Conservation (phyloP, 1,140 invertebrate species). For the Zeugodacus cucurbitae region DNA sequence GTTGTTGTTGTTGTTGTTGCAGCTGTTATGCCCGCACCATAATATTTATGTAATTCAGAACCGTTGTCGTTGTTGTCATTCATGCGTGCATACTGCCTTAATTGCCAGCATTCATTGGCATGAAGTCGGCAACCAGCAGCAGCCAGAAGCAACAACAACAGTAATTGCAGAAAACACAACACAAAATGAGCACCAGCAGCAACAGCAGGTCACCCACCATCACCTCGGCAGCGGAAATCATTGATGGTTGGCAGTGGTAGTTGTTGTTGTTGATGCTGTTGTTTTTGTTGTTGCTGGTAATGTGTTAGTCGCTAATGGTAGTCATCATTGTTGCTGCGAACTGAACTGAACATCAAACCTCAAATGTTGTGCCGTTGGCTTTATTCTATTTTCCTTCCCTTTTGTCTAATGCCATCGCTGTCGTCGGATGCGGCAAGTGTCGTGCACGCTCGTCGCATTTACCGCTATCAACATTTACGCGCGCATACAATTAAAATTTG, state of each 20-base stretch:
- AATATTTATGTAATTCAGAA: constrained; percentile 2
- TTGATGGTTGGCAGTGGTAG: neutral
- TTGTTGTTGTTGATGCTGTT: neutral
- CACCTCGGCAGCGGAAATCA: neutral
- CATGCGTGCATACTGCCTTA: neutral
- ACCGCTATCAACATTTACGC: neutral
- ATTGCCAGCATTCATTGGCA: neutral
- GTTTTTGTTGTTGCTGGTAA: neutral
- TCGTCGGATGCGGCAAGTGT: neutral
- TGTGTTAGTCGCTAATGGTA: neutral
- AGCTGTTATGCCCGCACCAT: neutral
- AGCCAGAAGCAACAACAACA: neutral
- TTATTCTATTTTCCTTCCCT: neutral
- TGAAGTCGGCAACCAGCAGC: neutral
- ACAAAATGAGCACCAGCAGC: neutral
- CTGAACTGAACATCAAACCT: neutral
- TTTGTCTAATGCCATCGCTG: neutral
- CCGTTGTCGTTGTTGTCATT: neutral
- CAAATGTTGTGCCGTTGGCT: neutral
- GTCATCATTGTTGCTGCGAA: neutral
- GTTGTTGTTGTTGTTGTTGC: neutral
- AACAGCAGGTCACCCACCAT: neutral
- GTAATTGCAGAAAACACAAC: neutral
- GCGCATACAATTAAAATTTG: constrained; percentile 10
- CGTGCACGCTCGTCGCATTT: too few species aligned